These are phyloP conservation scores for Sceloporus tristichus DNA, from an alignment of 2,113 vertebrate species.

Conservation along the genomic window DNA sequence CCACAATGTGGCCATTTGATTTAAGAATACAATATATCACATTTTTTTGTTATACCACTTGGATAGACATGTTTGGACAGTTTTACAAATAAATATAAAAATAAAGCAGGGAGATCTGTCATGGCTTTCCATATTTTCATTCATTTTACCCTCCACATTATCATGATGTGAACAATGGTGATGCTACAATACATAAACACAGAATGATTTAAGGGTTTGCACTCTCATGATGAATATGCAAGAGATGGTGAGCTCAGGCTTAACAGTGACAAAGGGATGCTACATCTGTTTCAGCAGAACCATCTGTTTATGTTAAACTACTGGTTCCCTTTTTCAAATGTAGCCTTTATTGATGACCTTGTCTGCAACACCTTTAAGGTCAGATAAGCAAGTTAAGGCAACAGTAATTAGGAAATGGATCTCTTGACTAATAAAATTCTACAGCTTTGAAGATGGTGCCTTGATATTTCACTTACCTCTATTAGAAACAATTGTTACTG, in stretches of 20 bases:
- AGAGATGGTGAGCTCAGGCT: background rate
- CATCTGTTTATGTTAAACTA: conserved; percentile 13
- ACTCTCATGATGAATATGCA: background rate
- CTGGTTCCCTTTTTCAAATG: background rate
- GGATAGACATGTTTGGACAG: background rate
- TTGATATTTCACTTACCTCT: conserved; percentile 39
- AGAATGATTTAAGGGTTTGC: background rate
- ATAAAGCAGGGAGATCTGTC: background rate
- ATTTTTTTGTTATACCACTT: background rate
- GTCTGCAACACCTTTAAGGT: background rate
- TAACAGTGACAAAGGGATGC: fast-evolving
- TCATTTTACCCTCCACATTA: background rate
- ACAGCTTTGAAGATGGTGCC: conserved; percentile 42
- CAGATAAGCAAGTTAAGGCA: conserved; percentile 21
- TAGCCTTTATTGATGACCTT: background rate
- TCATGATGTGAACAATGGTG: background rate
- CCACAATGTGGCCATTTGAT: background rate
- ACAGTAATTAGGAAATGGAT: conserved; percentile 46
- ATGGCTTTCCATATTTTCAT: background rate
- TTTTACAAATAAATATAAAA: background rate
- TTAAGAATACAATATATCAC: background rate
- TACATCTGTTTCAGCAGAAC: conserved; percentile 2
- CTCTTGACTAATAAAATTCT: conserved; percentile 20
- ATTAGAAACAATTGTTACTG: conserved; percentile 26
- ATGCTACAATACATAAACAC: background rate